Base-by-base conservation (phyloP, 2,113 vertebrate species). In the Megatriorchis doriae region DNA sequence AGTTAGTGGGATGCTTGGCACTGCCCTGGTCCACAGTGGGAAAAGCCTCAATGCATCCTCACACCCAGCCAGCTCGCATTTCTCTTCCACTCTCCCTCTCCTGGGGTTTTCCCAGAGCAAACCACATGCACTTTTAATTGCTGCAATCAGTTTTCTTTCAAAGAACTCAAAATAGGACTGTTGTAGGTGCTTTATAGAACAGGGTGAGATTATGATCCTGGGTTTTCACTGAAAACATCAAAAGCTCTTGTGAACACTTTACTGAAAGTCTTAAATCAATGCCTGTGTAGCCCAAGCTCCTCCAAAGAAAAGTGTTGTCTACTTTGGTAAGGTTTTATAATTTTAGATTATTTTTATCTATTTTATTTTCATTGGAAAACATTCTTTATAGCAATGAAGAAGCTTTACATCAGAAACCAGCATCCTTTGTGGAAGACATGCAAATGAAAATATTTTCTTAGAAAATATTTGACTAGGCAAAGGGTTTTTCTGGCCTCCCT, bases 21-120 rank as follows among this genome's bases (percentile, higher is more conserved):
- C 14, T 5, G 47, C 65, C 22, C 43, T 22, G 31, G 23, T 59
- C 31, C 55, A 8, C 45, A 9, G 70, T 1, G 2, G 34, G 15
- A 58, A 34, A 38, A 52, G 45, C 63, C 81, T 32, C 29, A 4
- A 7, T 2, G 22, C 11, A 0, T 12, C 13, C 3, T 34, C 38
- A 61, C 21, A 45, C 5, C 45, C 10, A 1, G 20, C 14, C 58
- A 63, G 67, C 53, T 50, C 1, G 0, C 1, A 3, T 15, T 27
- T 36, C 71, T 52, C 16, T n/a, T 16, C 50, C 2, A 7, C 26
- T 72, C 34, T 1, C 5, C 20, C 16, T 56, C 36, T 56, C 58
- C 50, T 15, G 38, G 27, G 16, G 12, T 19, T 58, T 40, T 36
- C 52, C 52, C 79, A 32, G 52, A 53, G 47, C 34, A 29, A 66